Base-by-base conservation (phyloP, 2,113 vertebrate species). In the Perccottus glenii region DNA sequence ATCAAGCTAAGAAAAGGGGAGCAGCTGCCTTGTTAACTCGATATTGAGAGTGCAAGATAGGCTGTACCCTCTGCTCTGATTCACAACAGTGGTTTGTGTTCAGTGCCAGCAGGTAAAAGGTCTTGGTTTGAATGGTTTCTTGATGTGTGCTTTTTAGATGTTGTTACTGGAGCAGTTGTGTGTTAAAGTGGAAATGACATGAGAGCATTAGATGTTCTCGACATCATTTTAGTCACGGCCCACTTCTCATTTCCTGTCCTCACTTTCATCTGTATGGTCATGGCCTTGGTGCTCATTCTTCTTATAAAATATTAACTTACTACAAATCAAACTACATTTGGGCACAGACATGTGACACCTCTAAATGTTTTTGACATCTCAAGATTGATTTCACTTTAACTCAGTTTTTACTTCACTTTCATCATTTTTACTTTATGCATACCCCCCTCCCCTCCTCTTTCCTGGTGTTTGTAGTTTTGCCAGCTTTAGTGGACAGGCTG, bases 401-500 rank as follows among this genome's bases (percentile, higher is more conserved):
- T 27, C 19, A 27, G 11, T 9, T 16, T 53, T 6, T 43, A 11
- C 11, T 56, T 38, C 6, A 65, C 59, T 2, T 36, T 27, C 10
- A 50, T 19, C 6, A 55, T 6, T 32, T 49, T 50, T 65, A 45
- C n/a, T n/a, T 69, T 74, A 71, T 56, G 50, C 57, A 32, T 49
- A 5, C 51, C 44, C 38, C 43, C 46, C 27, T 60, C 11, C 40
- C 77, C 11, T 5, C 9, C 33, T 42, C 2, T 36, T 4, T 33
- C 38, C 16, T 44, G 5, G 9, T 73, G 1, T 70, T 1, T 35
- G 58, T 77, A 99, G 97, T 98, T 79, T 75, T 96, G 49, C 88
- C 93, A 78, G 93, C 94, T 70, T 91, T 99, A 86, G 91, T 96
- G 88, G 97, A 99, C 89, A 91, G 96, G 77, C 91, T 99, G 91